Conservation (phyloP, 1,140 invertebrate species). For the Drosophila hydei region DNA sequence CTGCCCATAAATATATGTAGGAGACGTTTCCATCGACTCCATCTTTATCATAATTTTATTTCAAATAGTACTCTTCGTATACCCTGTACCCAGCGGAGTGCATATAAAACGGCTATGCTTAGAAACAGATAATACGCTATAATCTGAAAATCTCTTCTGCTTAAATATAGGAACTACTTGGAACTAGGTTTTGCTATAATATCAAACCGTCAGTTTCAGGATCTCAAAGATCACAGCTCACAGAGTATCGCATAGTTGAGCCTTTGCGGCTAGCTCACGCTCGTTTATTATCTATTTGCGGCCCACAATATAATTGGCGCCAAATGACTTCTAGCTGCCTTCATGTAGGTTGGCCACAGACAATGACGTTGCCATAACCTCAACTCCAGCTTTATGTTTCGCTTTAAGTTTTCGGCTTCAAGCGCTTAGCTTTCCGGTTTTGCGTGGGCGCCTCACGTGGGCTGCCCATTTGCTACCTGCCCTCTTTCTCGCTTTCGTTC, state of each 20-base stretch:
- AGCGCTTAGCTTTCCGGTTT: slow-evolving; percentile 46
- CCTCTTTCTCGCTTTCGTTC: background rate
- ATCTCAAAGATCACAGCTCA: background rate
- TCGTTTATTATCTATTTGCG: slow-evolving; percentile 27
- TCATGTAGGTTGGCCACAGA: slow-evolving; percentile 47
- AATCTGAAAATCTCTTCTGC: too few species aligned
- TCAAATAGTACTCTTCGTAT: slow-evolving; percentile 40
- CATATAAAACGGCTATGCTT: background rate
- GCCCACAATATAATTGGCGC: slow-evolving; percentile 72
- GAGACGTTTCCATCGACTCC: slow-evolving; percentile 27
- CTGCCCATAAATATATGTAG: slow-evolving; percentile 57
- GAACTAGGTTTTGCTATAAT: too few species aligned
- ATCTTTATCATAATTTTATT: slow-evolving; percentile 54
- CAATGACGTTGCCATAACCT: slow-evolving; percentile 44
- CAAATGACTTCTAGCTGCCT: slow-evolving; percentile 47
- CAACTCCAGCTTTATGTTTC: slow-evolving; percentile 23
- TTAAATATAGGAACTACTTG: too few species aligned
- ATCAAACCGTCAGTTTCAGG: too few species aligned
- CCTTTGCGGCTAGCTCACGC: too few species aligned
- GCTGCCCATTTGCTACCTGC: slow-evolving; percentile 54
- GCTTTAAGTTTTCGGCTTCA: slow-evolving; percentile 41
- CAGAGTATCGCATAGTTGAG: background rate
- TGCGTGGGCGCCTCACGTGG: slow-evolving; percentile 55
- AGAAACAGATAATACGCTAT: background rate
- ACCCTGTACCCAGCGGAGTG: background rate